phyloP scores from a whole-genome alignment of 2,888 invertebrate species.

The Lepidonotus clava region DNA sequence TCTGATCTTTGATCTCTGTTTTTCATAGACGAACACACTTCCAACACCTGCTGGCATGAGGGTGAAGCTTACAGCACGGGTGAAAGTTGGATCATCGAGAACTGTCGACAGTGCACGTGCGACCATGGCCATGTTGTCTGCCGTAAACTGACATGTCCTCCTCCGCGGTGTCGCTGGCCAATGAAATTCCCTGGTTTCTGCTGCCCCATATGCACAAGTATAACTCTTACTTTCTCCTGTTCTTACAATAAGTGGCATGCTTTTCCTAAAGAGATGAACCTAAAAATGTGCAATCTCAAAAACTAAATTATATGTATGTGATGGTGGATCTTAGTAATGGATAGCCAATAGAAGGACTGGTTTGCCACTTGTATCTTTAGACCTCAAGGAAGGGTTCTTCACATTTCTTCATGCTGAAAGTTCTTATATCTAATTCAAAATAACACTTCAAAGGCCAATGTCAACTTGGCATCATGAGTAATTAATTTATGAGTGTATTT shows the following conservation, averaged over 20 bases:
- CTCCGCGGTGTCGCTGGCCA: conserved; percentile 27
- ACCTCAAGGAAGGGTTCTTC: too few relatives aligned
- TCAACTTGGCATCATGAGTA: too few relatives aligned
- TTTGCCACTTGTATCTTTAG: too few relatives aligned
- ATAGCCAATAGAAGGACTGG: too few relatives aligned
- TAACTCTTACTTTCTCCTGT: conserved; percentile 2
- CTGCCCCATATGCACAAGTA: conserved; percentile 64
- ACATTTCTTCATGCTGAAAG: too few relatives aligned
- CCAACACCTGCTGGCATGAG: conserved; percentile 57
- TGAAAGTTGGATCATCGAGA: conserved; percentile 62
- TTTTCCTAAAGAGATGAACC: too few relatives aligned
- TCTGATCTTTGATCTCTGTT: neutral
- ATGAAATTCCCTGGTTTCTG: conserved; percentile 59
- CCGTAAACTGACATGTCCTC: conserved; percentile 56
- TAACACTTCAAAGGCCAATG: too few relatives aligned
- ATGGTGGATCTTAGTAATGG: too few relatives aligned
- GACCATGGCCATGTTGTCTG: conserved; percentile 62
- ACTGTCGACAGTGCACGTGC: conserved; percentile 63
- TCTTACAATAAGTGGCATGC: neutral
- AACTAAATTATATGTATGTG: too few relatives aligned
- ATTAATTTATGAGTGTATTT: too few relatives aligned
- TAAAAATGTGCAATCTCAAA: too few relatives aligned
- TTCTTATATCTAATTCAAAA: too few relatives aligned
- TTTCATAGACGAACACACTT: conserved; percentile 1
- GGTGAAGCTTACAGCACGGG: conserved; percentile 59